Evolutionary conservation across 2,113 vertebrate species (phyloP).

Genomic region (Dasyornis broadbenti): DNA sequence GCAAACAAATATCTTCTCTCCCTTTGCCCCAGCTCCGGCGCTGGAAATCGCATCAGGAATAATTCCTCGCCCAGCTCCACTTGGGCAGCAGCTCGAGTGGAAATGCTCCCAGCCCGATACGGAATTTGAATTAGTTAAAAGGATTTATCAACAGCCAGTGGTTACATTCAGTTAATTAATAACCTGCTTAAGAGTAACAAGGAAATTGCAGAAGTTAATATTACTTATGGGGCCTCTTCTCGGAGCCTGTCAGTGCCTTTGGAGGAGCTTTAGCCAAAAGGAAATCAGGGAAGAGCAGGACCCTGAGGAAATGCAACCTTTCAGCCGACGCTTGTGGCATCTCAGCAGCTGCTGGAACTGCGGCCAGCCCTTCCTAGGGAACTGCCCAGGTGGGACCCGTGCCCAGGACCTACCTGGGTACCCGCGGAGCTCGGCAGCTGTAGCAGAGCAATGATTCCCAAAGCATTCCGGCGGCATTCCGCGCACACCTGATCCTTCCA

Average conservation of each 20-base stretch:
- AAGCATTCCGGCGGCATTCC: not conserved
- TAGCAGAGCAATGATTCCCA: not conserved
- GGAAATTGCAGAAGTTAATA: constrained; percentile 62
- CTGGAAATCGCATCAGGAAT: constrained; percentile 31
- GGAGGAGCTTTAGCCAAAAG: not conserved
- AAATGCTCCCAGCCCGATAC: not conserved
- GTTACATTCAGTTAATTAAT: constrained; percentile 71
- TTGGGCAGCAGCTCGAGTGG: not conserved
- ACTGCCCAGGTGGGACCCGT: not conserved
- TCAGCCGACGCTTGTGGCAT: not conserved
- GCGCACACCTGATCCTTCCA: not conserved
- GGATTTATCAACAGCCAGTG: constrained; percentile 59
- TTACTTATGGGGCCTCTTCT: constrained; percentile 25
- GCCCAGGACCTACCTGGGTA: not conserved
- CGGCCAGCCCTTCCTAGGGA: not conserved
- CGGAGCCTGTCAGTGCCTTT: not conserved
- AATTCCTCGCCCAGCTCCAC: constrained; percentile 32
- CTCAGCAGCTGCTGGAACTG: not conserved
- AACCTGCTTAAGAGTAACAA: constrained; percentile 55
- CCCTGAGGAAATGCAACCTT: not conserved
- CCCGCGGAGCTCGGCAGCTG: not conserved
- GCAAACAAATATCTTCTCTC: constrained; percentile 67
- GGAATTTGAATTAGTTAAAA: constrained; percentile 52
- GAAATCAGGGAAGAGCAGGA: not conserved
- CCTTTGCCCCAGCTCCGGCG: not conserved